phyloP scores from a whole-genome alignment of 2,113 vertebrate species.

The Microtus richardsoni region DNA sequence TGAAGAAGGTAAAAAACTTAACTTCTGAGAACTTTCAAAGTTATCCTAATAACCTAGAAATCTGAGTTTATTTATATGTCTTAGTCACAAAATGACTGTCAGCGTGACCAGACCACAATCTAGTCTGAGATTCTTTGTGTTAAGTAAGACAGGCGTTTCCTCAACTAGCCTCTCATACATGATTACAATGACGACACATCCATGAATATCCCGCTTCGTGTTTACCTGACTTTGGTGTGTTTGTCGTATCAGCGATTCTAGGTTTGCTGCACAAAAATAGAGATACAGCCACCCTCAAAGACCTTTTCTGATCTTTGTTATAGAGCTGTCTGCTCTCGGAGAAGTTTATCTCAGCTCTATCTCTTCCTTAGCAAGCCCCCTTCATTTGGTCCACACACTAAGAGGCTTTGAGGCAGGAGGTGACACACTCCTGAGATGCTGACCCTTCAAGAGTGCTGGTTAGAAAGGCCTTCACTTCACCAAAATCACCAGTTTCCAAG shows the following conservation, averaged over 20 bases:
- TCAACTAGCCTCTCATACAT: background rate
- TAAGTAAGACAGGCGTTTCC: constrained; percentile 4
- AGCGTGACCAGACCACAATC: background rate
- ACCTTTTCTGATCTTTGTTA: background rate
- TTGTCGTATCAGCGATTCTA: background rate
- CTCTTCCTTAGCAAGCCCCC: background rate
- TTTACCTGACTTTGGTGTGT: background rate
- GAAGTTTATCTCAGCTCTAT: background rate
- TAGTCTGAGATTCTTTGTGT: background rate
- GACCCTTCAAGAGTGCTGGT: background rate
- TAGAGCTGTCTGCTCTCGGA: background rate
- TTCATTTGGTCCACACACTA: background rate
- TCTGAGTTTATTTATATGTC: background rate
- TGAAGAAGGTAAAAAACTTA: background rate
- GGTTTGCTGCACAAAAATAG: background rate
- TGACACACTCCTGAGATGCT: background rate
- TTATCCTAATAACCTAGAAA: background rate
- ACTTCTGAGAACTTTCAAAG: constrained; percentile 14
- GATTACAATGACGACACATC: background rate
- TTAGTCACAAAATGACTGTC: background rate
- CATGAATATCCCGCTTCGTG: background rate
- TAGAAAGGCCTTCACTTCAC: background rate
- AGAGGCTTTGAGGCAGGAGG: background rate
- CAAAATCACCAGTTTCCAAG: background rate
- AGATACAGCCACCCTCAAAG: background rate